A percentile compares a stretch with the other conserved stretches of the same genome.
These are phyloP conservation scores for Ahaetulla prasina DNA, from an alignment of 2,113 vertebrate species.

Conservation along the genomic window DNA sequence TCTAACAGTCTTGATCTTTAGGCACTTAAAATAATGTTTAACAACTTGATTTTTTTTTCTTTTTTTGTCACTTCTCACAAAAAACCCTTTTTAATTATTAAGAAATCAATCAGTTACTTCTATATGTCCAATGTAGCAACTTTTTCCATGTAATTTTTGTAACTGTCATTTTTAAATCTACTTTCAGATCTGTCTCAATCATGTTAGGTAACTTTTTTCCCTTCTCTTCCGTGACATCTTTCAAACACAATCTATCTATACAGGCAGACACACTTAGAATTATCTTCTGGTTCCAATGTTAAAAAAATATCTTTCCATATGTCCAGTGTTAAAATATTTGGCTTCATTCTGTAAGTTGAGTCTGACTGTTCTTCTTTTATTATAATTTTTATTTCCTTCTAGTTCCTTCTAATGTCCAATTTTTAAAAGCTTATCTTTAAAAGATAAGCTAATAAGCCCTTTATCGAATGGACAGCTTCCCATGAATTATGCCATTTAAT, in stretches of 20 bases:
- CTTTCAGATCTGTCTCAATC: background rate
- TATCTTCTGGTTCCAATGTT: background rate
- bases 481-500: slow-evolving; percentile 9
- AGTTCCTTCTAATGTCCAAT: background rate
- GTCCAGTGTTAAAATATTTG: background rate
- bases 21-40: background rate
- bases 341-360: background rate
- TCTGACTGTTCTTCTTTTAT: background rate
- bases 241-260: background rate
- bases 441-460: background rate
- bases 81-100: background rate
- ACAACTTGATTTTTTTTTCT: background rate
- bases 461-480: background rate
- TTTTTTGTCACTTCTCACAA: background rate
- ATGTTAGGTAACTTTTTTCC: background rate
- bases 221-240: background rate
- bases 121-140: background rate
- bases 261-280: background rate
- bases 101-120: background rate
- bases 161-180: background rate
- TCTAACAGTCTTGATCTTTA: background rate
- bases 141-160: background rate
- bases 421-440: background rate
- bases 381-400: background rate
- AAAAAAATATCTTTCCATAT: background rate